A percentile compares a stretch with the other conserved stretches of the same genome.
Evolutionary conservation across 2,888 invertebrate genomes (phyloP).

Genomic region (Thyatira batis): DNA sequence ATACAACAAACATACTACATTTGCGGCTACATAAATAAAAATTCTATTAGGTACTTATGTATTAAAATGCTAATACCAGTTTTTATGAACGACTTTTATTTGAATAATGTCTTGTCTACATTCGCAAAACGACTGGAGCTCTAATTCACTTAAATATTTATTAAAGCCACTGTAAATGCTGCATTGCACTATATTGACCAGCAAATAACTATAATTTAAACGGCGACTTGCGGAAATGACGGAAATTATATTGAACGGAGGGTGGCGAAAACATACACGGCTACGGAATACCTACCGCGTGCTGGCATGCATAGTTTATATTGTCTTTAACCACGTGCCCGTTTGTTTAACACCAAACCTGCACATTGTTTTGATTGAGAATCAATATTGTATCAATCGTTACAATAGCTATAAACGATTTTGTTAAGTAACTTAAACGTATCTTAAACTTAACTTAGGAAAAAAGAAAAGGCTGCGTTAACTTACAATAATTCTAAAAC

Average conservation of each 20-base stretch:
- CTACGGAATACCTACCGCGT: not conserved
- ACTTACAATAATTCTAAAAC: too few relatives aligned
- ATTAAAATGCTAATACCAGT: not conserved
- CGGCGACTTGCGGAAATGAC: constrained; percentile 20
- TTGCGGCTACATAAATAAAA: too few relatives aligned
- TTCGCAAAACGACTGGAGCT: not conserved
- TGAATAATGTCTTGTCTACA: not conserved
- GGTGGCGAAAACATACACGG: not conserved
- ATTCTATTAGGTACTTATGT: not conserved
- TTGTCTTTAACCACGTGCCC: not conserved
- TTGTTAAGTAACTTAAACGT: not conserved
- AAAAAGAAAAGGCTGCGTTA: too few relatives aligned
- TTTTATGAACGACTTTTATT: not conserved
- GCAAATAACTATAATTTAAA: constrained; percentile 22
- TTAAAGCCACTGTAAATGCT: not conserved
- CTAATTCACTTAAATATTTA: not conserved
- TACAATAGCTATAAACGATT: too few relatives aligned
- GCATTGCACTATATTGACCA: constrained; percentile 15
- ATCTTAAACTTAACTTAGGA: not conserved
- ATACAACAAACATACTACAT: too few relatives aligned
- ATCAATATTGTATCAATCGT: too few relatives aligned
- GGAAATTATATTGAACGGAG: constrained; percentile 17
- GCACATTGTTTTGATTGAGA: not conserved
- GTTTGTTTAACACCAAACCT: not conserved
- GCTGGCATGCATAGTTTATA: not conserved